Evolutionary conservation across 1,140 invertebrate species (phyloP).

Genomic region (Glossosoma conforme): DNA sequence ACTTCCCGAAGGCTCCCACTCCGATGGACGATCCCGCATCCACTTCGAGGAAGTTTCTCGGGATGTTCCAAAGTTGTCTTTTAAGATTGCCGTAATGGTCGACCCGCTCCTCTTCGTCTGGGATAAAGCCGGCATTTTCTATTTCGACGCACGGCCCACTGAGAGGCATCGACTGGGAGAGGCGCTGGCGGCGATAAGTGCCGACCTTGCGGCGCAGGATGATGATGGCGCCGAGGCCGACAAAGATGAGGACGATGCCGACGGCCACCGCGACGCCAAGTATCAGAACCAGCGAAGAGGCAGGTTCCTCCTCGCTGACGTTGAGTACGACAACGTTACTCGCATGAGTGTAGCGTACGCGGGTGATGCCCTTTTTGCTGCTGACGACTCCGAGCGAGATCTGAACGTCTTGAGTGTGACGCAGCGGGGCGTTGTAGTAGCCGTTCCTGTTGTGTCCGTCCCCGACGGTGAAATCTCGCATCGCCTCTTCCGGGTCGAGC

Average conservation of each 20-base stretch:
- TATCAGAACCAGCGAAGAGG: conserved; percentile 43
- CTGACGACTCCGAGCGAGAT: conserved; percentile 71
- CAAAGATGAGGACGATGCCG: conserved; percentile 43
- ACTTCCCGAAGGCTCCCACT: conserved; percentile 69
- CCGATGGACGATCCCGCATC: conserved; percentile 62
- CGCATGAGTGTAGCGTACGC: conserved; percentile 61
- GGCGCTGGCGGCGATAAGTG: conserved; percentile 37
- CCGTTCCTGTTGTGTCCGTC: conserved; percentile 68
- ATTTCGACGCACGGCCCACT: conserved; percentile 50
- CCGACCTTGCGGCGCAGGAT: conserved; percentile 40
- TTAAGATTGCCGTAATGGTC: conserved; percentile 72
- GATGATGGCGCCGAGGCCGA: conserved; percentile 43
- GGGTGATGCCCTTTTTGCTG: conserved; percentile 57
- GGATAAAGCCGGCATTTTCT: conserved; percentile 66
- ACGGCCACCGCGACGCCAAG: conserved; percentile 46
- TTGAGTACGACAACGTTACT: conserved; percentile 45
- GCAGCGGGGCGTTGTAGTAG: conserved; percentile 74
- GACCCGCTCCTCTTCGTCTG: conserved; percentile 64
- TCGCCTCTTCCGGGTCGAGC: conserved; percentile 56
- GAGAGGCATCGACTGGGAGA: conserved; percentile 46
- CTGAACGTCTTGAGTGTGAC: conserved; percentile 58
- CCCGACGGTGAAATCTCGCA: conserved; percentile 68
- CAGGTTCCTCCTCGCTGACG: conserved; percentile 41
- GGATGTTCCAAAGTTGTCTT: conserved; percentile 67
- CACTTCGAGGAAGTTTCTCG: conserved; percentile 62